Base-by-base conservation (phyloP, 1,140 invertebrate species). In the Drosophila sproati region DNA sequence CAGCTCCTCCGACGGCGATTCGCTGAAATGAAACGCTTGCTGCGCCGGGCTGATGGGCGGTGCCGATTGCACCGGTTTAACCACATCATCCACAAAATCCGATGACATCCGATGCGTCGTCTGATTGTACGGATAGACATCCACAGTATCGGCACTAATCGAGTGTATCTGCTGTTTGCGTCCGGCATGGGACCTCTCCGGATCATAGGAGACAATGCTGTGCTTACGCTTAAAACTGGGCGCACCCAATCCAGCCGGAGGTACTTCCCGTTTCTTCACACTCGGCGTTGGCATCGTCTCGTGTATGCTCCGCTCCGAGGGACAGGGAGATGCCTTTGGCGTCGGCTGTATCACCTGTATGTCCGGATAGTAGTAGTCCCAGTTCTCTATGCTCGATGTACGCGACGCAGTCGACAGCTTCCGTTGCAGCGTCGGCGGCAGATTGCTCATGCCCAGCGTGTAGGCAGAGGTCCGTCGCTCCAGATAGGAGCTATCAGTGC, bases 291-390 rank as follows among this genome's bases (percentile, higher is more conserved):
- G 12, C 8, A 41, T 50, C 1, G 54, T 63, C 37, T 91, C 91
- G 56, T 92, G 89, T 6, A 92, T 64, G 57, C 91, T 92, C 34
- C 91, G 91, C 85, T 96, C 96, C 85, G 96, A 97, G 3, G 95
- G 95, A 91, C 96, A 96, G 0, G 96, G 96, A n/a, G 96, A 97
- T 10, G 96, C 93, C 43, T 95, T 95, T 6, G 96, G 96, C n/a
- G 96, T 96, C 28, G 96, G 95, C 88, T 96, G 95, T 55, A 96
- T 96, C 41, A 96, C 95, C 93, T 96, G 94, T 77, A 96, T 96
- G 87, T 96, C 95, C 32, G 95, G 95, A 90, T 96, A 95, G 73
- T 95, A 95, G 93, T 95, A 95, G 60, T 95, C 92, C 91, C 93
- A 93, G 32, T 94, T 94, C 29, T 94, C 93, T 10, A 93, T 93